These are phyloP conservation scores for Pinna nobilis DNA, from an alignment of 1,140 invertebrate species.

Conservation along the genomic window DNA sequence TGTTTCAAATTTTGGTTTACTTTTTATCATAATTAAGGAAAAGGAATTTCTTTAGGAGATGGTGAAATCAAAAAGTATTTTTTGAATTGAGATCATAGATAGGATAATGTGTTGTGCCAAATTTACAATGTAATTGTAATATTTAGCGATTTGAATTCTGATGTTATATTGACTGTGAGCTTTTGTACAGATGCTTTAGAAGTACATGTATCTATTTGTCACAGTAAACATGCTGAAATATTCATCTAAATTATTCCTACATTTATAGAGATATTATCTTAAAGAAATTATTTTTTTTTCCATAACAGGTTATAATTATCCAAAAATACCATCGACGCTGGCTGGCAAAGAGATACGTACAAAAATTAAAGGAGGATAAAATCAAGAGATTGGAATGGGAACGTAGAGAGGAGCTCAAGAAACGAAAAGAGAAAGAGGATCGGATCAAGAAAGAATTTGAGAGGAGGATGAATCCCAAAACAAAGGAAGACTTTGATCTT, in stretches of 20 bases:
- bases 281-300: too few relatives aligned
- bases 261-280: too few relatives aligned
- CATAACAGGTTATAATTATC: conserved; percentile 64
- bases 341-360: conserved; percentile 65
- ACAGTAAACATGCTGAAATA: not conserved
- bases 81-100: too few relatives aligned
- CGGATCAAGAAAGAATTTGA: conserved; percentile 72
- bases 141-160: too few relatives aligned
- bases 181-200: too few relatives aligned
- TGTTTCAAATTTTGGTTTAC: not conserved
- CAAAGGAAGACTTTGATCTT: conserved; percentile 75
- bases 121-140: too few relatives aligned
- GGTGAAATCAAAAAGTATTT: too few relatives aligned
- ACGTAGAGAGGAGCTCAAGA: conserved; percentile 66
- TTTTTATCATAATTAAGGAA: too few relatives aligned
- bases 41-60: too few relatives aligned
- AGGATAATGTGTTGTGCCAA: too few relatives aligned
- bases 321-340: conserved; percentile 66
- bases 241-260: conserved; percentile 24
- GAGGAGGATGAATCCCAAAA: conserved; percentile 74
- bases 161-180: too few relatives aligned
- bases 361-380: conserved; percentile 67
- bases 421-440: conserved; percentile 73
- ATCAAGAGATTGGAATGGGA: conserved; percentile 70
- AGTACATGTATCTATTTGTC: too few relatives aligned